These are phyloP conservation scores for Babyrousa celebensis DNA, from an alignment of 2,797 vertebrate species.

Conservation along the genomic window DNA sequence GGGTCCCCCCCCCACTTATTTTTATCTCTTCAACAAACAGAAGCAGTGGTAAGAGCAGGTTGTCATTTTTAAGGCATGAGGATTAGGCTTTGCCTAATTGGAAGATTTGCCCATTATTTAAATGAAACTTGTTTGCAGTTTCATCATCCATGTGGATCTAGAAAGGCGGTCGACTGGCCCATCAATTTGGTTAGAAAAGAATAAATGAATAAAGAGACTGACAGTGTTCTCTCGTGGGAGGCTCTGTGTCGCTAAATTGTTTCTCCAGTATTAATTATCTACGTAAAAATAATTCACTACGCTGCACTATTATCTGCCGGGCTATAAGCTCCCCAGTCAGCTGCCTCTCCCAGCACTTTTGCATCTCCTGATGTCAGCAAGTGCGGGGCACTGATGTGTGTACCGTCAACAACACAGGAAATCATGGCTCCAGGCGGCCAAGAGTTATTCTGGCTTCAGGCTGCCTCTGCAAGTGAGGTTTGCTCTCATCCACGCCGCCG, in stretches of 20 bases:
- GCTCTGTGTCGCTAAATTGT: slow-evolving; percentile 85
- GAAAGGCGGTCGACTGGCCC: slow-evolving; percentile 87
- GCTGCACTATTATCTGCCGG: slow-evolving; percentile 51
- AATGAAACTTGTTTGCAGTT: slow-evolving; percentile 91
- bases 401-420: slow-evolving; percentile 53
- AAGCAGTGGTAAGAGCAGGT: slow-evolving; percentile 85
- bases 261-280: slow-evolving; percentile 91
- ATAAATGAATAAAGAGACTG: slow-evolving; percentile 88
- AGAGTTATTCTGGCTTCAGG: slow-evolving; percentile 72
- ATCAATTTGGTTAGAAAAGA: slow-evolving; percentile 91
- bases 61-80: slow-evolving; percentile 89
- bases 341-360: slow-evolving; percentile 68
- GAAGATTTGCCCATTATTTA: slow-evolving; percentile 91
- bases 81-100: slow-evolving; percentile 92
- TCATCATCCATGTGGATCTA: slow-evolving; percentile 88
- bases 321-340: slow-evolving; percentile 73
- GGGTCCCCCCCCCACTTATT: background rate
- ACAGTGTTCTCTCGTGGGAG: slow-evolving; percentile 87
- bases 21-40: slow-evolving; percentile 85
- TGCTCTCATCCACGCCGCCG: slow-evolving; percentile 73
- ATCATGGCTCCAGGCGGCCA: slow-evolving; percentile 71
- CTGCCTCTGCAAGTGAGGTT: slow-evolving; percentile 44
- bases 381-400: slow-evolving; percentile 44
- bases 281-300: slow-evolving; percentile 87
- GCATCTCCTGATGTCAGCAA: slow-evolving; percentile 81